phyloP scores from a whole-genome alignment of 2,797 vertebrate genomes.

The Decapterus maruadsi region DNA sequence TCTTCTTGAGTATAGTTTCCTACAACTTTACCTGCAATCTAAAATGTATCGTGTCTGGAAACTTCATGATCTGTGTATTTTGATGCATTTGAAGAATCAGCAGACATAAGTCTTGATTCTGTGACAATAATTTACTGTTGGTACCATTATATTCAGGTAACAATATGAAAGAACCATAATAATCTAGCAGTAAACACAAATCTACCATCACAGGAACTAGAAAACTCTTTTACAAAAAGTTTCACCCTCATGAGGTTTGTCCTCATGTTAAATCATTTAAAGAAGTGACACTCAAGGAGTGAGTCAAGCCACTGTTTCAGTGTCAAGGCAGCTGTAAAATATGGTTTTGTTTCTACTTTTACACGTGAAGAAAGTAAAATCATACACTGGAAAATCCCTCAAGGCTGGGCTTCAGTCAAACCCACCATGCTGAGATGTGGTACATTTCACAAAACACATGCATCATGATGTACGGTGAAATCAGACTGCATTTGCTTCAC shows the following conservation, averaged over 20 bases:
- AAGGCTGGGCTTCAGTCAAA: slow-evolving; percentile 30
- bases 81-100: neutral
- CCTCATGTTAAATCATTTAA: neutral
- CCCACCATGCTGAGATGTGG: slow-evolving; percentile 19
- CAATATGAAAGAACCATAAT: neutral
- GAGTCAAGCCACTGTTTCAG: neutral
- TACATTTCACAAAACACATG: slow-evolving; percentile 28
- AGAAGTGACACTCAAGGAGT: neutral
- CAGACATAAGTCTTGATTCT: neutral
- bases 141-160: neutral
- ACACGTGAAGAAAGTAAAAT: slow-evolving; percentile 44
- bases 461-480: slow-evolving; percentile 25
- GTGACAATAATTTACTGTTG: neutral
- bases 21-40: neutral
- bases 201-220: neutral
- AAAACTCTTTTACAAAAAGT: neutral
- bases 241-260: neutral
- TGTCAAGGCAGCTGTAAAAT: neutral
- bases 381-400: slow-evolving; percentile 23
- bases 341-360: slow-evolving; percentile 3
- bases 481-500: slow-evolving; percentile 45
- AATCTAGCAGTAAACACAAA: slow-evolving; percentile 1
- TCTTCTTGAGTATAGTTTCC: neutral
- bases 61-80: neutral
- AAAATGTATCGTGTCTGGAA: neutral